phyloP scores from a whole-genome alignment of 2,113 vertebrate genomes.

The Chloropsis cyanopogon region DNA sequence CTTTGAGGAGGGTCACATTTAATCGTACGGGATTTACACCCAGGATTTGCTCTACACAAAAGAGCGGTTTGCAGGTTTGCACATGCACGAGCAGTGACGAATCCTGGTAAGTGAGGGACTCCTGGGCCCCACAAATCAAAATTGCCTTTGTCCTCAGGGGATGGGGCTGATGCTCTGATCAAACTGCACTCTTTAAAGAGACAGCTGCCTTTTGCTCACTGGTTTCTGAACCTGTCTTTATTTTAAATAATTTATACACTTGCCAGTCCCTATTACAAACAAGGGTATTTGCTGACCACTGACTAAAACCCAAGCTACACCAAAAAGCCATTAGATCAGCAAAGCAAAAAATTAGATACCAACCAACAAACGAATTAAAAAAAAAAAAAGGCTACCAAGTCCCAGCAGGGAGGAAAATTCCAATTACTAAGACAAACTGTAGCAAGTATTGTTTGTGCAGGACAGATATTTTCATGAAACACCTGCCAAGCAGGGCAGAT shows the following conservation, averaged over 20 bases:
- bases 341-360: constrained; percentile 14
- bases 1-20: neutral
- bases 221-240: constrained; percentile 11
- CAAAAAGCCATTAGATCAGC: constrained; percentile 20
- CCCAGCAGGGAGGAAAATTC: constrained; percentile 40
- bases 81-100: constrained; percentile 2
- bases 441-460: neutral
- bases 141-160: constrained; percentile 55
- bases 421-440: constrained; percentile 40
- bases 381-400: neutral
- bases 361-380: neutral
- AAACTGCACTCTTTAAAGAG: constrained; percentile 57
- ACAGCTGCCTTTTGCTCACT: neutral
- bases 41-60: constrained; percentile 46
- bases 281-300: neutral
- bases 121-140: constrained; percentile 65
- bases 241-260: constrained; percentile 25
- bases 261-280: neutral
- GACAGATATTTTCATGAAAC: constrained; percentile 21
- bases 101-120: constrained; percentile 41
- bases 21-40: constrained; percentile 9
- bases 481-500: constrained; percentile 12
- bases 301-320: neutral
- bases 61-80: constrained; percentile 52
- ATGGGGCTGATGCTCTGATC: constrained; percentile 40